Percentiles rank a stretch among this genome's conserved stretches.
Evolutionary conservation across 2,888 invertebrate species (phyloP).

Genomic region (Biston betularia): DNA sequence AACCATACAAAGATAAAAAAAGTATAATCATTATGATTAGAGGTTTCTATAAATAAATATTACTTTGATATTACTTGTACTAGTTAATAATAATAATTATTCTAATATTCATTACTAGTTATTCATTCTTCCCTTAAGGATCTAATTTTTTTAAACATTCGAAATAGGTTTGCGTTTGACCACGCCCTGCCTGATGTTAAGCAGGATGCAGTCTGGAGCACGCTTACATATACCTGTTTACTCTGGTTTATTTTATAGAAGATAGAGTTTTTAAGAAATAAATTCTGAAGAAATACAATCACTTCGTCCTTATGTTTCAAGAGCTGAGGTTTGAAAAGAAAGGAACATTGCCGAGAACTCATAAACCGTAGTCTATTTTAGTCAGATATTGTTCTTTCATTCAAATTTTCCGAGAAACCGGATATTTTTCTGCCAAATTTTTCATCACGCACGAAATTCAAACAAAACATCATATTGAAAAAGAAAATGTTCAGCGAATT

Average conservation of each 20-base stretch:
- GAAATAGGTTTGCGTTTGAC: too few relatives aligned
- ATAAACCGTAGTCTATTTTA: not conserved
- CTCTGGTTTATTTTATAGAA: too few relatives aligned
- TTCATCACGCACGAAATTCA: constrained; percentile 2
- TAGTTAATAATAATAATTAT: too few relatives aligned
- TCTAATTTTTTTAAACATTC: too few relatives aligned
- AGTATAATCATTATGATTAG: too few relatives aligned
- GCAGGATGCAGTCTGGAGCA: too few relatives aligned
- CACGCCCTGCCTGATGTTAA: too few relatives aligned
- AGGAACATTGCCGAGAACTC: not conserved
- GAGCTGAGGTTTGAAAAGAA: not conserved
- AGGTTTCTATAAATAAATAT: too few relatives aligned
- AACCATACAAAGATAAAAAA: too few relatives aligned
- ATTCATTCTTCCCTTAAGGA: not conserved
- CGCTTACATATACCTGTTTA: too few relatives aligned
- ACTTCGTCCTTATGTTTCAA: not conserved
- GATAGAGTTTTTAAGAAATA: not conserved
- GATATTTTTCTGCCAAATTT: not conserved
- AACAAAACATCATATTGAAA: constrained; percentile 12
- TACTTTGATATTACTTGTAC: too few relatives aligned
- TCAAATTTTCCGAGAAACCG: constrained; percentile 3
- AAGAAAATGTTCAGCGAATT: constrained; percentile 8
- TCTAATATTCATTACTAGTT: too few relatives aligned
- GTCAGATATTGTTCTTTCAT: constrained; percentile 1
- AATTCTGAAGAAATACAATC: not conserved